Conservation (phyloP, 2,888 invertebrate species). For the Drosophila ustulata region DNA sequence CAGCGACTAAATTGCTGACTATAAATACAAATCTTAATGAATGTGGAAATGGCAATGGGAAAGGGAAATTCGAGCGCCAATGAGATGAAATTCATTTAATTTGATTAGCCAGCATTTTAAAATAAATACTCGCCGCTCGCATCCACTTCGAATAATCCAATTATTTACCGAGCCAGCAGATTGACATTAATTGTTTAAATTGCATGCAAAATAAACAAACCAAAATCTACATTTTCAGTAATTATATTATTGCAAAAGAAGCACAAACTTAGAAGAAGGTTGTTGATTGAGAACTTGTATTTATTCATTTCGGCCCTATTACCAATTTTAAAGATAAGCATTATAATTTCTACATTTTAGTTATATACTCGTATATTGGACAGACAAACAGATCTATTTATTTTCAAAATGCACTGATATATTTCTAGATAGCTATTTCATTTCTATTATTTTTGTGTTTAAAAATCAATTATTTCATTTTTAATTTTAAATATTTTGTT, state of each 20-base stretch:
- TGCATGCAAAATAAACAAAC: conserved; percentile 50
- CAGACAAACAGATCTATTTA: too few species aligned
- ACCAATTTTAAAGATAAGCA: too few species aligned
- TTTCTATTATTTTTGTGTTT: too few species aligned
- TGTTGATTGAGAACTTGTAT: too few species aligned
- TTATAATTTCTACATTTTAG: too few species aligned
- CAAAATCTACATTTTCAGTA: conserved; percentile 13
- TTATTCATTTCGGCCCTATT: too few species aligned
- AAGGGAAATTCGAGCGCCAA: conserved; percentile 3
- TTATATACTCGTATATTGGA: too few species aligned
- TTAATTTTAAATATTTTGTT: too few species aligned
- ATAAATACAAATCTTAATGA: not conserved
- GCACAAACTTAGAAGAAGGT: not conserved
- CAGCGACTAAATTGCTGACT: conserved; percentile 4
- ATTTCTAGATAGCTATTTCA: too few species aligned
- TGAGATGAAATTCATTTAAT: conserved; percentile 42
- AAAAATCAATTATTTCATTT: too few species aligned
- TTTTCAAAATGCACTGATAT: too few species aligned
- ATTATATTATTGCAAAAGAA: not conserved
- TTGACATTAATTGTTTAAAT: conserved; percentile 76
- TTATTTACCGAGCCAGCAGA: conserved; percentile 53
- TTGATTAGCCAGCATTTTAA: conserved; percentile 45
- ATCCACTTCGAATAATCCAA: conserved; percentile 31
- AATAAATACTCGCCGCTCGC: conserved; percentile 6
- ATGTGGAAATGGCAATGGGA: not conserved